Conservation (phyloP, 2,888 invertebrate species). For the Petrolisthes cinctipes region DNA sequence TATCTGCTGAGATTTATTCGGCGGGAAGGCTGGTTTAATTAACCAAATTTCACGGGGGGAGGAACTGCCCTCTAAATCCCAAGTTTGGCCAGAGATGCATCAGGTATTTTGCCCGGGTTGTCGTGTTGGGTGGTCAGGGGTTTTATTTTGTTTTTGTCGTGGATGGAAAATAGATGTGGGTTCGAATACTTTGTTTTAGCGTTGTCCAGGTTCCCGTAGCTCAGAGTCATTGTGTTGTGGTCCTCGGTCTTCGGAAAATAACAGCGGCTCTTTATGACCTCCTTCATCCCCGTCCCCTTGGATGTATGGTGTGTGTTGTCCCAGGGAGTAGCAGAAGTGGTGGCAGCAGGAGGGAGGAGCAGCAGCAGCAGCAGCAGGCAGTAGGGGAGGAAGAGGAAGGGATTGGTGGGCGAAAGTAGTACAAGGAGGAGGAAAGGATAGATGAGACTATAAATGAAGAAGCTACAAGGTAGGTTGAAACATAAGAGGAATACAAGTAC, state of each 20-base stretch:
- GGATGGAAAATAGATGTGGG: not conserved
- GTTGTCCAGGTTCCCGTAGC: too few species aligned
- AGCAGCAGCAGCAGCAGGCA: conserved; percentile 1
- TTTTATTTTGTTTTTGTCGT: not conserved
- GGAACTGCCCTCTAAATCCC: conserved; percentile 35
- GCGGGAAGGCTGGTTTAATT: conserved; percentile 37
- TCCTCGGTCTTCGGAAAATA: too few species aligned
- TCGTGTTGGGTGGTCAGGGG: not conserved
- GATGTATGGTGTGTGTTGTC: too few species aligned
- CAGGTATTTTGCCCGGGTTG: conserved; percentile 18
- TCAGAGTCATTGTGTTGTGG: too few species aligned
- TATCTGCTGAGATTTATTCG: conserved; percentile 42
- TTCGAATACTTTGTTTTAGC: not conserved
- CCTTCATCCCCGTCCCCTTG: too few species aligned
- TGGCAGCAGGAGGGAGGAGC: not conserved
- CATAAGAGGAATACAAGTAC: too few species aligned
- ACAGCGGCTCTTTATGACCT: too few species aligned
- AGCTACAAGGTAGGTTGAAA: too few species aligned
- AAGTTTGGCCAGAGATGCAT: conserved; percentile 39
- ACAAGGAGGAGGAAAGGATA: not conserved
- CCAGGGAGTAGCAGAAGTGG: not conserved
- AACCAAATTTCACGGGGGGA: conserved; percentile 43
- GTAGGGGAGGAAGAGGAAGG: not conserved
- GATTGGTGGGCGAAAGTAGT: not conserved
- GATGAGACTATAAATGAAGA: too few species aligned